Percentiles rank a stretch among this genome's conserved stretches.
Conservation (phyloP, 2,888 invertebrate genomes). For the Volucella inflata region DNA sequence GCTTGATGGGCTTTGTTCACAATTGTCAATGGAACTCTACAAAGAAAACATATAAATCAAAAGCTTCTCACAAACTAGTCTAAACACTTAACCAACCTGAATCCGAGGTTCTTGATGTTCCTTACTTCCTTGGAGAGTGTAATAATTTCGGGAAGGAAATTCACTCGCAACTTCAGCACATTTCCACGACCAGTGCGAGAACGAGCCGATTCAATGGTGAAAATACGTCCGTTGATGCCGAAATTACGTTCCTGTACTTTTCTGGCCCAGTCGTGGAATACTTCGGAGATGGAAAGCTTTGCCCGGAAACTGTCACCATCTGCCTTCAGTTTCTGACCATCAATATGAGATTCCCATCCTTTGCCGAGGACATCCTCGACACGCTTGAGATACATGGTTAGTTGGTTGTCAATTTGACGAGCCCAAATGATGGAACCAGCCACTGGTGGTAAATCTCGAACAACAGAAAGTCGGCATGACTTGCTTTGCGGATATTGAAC, state of each 20-base stretch:
- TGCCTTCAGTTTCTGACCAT: conserved; percentile 98
- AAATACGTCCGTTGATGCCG: conserved; percentile 96
- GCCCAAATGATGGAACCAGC: conserved; percentile 99
- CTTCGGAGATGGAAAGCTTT: conserved; percentile 97
- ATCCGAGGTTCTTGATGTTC: conserved; percentile 97
- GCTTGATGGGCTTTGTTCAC: conserved; percentile 99
- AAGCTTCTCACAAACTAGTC: conserved; percentile 86
- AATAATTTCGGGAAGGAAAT: conserved; percentile 99
- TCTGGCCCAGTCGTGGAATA: conserved; percentile 99
- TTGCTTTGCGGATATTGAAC: conserved; percentile 98
- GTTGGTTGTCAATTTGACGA: conserved; percentile 98
- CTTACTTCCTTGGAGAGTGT: conserved; percentile 99
- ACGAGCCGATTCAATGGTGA: conserved; percentile 93
- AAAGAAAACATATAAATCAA: conserved; percentile 79
- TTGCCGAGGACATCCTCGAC: conserved; percentile 99
- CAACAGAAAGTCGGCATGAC: conserved; percentile 94
- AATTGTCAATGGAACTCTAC: conserved; percentile 96
- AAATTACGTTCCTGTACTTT: conserved; percentile 97
- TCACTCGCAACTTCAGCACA: conserved; percentile 94
- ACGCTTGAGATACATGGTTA: conserved; percentile 96
- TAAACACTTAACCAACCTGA: conserved; percentile 84
- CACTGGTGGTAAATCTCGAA: conserved; percentile 97
- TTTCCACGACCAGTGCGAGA: conserved; percentile 92
- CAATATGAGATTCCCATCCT: conserved; percentile 99
- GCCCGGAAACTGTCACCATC: conserved; percentile 99